These are phyloP conservation scores for Delichon dasypus DNA, from an alignment of 2,797 vertebrate genomes.

Conservation along the genomic window DNA sequence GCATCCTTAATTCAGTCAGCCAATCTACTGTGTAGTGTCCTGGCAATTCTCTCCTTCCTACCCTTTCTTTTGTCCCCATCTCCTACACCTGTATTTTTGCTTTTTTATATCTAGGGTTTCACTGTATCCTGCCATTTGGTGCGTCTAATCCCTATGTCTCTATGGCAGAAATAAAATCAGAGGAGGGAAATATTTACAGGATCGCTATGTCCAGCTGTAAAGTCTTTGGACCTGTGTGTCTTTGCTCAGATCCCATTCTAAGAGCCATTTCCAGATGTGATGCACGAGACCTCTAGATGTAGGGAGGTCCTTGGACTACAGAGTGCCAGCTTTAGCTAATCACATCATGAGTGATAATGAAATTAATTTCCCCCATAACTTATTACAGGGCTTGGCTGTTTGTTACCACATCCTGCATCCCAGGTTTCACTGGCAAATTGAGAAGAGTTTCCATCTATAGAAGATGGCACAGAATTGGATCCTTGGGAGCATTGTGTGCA, in stretches of 20 bases:
- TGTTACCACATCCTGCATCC: not conserved
- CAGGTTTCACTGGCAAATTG: not conserved
- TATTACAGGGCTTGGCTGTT: not conserved
- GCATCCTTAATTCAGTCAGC: not conserved
- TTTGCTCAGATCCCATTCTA: not conserved
- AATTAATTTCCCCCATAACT: not conserved
- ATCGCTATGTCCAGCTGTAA: not conserved
- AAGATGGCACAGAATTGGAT: not conserved
- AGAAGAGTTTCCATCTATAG: not conserved
- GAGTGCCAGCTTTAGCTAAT: not conserved
- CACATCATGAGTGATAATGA: not conserved
- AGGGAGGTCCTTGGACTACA: not conserved
- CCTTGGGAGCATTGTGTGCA: not conserved
- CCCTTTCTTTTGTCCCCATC: not conserved
- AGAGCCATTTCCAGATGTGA: not conserved
- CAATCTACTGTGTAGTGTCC: fast-evolving
- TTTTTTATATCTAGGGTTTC: not conserved
- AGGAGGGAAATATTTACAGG: not conserved
- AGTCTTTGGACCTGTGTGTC: not conserved
- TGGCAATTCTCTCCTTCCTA: not conserved
- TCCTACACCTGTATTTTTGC: not conserved
- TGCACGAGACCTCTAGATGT: not conserved
- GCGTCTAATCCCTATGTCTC: not conserved
- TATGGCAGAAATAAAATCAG: not conserved
- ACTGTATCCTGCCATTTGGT: not conserved